A percentile compares a stretch with the other conserved stretches of the same genome.
Evolutionary conservation across 2,888 invertebrate species (phyloP).

Genomic region (Agonopterix arenella): DNA sequence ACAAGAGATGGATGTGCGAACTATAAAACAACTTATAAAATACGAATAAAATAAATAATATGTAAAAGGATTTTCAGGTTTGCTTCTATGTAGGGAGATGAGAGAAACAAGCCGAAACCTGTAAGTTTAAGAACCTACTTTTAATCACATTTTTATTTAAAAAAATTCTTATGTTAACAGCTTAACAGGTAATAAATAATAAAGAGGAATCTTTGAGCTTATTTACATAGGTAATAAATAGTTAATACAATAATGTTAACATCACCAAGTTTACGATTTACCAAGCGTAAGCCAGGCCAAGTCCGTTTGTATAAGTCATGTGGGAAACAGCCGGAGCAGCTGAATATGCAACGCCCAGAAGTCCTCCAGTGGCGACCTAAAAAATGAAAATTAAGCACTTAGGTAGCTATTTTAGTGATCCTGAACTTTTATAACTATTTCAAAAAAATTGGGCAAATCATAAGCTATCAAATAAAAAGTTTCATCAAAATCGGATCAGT

Average conservation of each 20-base stretch:
- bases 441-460: too few species aligned
- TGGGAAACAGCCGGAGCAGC: slow-evolving; percentile 79
- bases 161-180: slow-evolving; percentile 38
- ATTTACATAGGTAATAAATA: slow-evolving; percentile 1
- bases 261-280: slow-evolving; percentile 31
- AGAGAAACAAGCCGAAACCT: too few species aligned
- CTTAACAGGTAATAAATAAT: slow-evolving; percentile 59
- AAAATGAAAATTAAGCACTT: slow-evolving; percentile 4
- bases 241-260: background rate
- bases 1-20: too few species aligned
- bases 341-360: slow-evolving; percentile 78
- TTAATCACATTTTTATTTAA: slow-evolving; percentile 17
- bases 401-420: too few species aligned
- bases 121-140: background rate
- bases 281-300: slow-evolving; percentile 75
- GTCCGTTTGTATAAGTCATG: slow-evolving; percentile 75
- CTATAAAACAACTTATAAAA: too few species aligned
- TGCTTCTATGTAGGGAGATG: too few species aligned
- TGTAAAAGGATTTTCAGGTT: too few species aligned
- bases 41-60: too few species aligned
- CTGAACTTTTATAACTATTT: too few species aligned
- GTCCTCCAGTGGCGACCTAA: slow-evolving; percentile 68
- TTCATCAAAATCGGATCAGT: too few species aligned
- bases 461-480: too few species aligned
- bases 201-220: slow-evolving; percentile 54